These are phyloP conservation scores for Microtus montanus DNA, from an alignment of 2,113 vertebrate genomes.

Conservation along the genomic window DNA sequence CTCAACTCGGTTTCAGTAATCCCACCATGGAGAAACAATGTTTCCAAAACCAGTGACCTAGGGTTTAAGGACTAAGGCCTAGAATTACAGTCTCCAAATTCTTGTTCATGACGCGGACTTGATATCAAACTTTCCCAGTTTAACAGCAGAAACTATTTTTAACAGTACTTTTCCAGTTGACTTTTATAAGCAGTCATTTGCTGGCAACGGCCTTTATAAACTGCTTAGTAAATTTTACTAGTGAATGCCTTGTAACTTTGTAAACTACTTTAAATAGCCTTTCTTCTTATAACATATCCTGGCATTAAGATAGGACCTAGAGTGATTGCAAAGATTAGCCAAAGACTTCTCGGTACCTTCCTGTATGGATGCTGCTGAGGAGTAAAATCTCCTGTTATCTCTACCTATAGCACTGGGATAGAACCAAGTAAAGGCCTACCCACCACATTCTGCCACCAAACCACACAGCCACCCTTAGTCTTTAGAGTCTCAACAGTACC, in stretches of 20 bases:
- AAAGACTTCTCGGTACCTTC: conserved; percentile 3
- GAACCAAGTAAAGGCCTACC: not conserved
- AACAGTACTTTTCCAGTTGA: not conserved
- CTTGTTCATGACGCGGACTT: conserved; percentile 4
- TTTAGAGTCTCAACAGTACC: not conserved
- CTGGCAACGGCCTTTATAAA: conserved; percentile 3
- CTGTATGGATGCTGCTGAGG: not conserved
- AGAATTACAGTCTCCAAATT: not conserved
- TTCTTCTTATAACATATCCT: not conserved
- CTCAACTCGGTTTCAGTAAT: not conserved
- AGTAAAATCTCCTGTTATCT: not conserved
- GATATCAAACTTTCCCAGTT: conserved; percentile 23
- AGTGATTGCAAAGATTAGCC: not conserved
- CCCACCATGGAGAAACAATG: not conserved
- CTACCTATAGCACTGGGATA: not conserved
- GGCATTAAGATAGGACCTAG: not conserved
- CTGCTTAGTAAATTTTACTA: not conserved
- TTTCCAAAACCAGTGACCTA: conserved; percentile 26
- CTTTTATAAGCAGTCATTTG: not conserved
- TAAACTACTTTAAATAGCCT: conserved; percentile 27
- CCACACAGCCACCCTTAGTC: too few species aligned
- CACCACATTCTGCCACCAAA: not conserved
- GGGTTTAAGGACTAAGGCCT: conserved; percentile 10
- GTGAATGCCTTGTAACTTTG: conserved; percentile 16
- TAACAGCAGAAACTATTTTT: conserved; percentile 14